These are phyloP conservation scores for Papilio elwesi DNA, from an alignment of 2,888 invertebrate species.

Conservation along the genomic window DNA sequence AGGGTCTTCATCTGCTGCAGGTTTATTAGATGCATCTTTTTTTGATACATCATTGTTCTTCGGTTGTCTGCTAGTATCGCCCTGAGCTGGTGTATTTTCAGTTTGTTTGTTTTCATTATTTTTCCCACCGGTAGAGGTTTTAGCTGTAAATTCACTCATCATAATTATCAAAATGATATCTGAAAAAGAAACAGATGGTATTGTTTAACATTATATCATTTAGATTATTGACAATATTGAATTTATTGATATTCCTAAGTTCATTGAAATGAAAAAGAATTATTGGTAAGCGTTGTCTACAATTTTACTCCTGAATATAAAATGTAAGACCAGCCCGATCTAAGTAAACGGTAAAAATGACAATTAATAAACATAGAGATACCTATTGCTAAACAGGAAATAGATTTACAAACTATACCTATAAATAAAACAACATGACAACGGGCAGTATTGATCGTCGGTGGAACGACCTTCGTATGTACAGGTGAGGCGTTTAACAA, in stretches of 20 bases:
- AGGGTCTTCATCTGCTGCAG: background rate
- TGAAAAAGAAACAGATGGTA: background rate
- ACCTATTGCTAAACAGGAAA: background rate
- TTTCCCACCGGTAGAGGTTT: background rate
- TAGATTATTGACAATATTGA: background rate
- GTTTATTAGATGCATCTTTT: background rate
- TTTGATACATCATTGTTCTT: background rate
- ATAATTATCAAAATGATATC: background rate
- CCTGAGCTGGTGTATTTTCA: background rate
- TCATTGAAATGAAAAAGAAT: too few relatives aligned
- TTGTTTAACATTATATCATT: background rate
- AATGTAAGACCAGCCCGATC: background rate
- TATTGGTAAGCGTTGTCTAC: background rate
- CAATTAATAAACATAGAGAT: background rate
- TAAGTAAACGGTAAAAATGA: background rate
- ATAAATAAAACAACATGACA: background rate
- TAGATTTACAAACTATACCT: background rate
- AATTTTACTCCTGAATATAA: background rate
- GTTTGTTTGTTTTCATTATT: background rate
- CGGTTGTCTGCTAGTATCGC: background rate
- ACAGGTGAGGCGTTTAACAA: background rate
- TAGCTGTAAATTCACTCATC: background rate
- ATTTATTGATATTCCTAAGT: background rate
- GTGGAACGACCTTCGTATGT: slow-evolving; percentile 2
- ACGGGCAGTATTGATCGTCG: background rate